A percentile compares a stretch with the other conserved stretches of the same genome.
phyloP scores from a whole-genome alignment of 2,797 vertebrate species.

The Coreius guichenoti region DNA sequence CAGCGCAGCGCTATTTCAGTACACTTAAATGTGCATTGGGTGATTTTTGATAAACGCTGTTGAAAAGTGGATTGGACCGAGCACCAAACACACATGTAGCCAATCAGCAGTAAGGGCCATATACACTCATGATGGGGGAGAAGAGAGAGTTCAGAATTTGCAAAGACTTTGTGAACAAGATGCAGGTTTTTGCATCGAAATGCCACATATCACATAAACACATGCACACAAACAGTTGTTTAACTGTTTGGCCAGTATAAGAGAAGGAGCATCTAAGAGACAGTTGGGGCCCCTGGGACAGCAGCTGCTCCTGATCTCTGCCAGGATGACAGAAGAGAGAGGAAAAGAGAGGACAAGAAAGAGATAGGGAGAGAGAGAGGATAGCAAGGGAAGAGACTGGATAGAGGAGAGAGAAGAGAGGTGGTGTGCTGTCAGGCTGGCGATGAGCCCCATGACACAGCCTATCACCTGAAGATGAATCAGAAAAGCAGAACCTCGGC shows the following conservation, averaged over 20 bases:
- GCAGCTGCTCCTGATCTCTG: slow-evolving; percentile 55
- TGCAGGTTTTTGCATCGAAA: neutral
- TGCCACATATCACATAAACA: neutral
- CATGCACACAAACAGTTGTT: slow-evolving; percentile 20
- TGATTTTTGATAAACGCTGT: too few species aligned
- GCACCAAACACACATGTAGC: too few species aligned
- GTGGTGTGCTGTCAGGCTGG: slow-evolving; percentile 65
- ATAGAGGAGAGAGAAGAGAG: slow-evolving; percentile 56
- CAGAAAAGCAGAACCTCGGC: slow-evolving; percentile 63
- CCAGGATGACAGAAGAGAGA: slow-evolving; percentile 53
- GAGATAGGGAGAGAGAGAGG: slow-evolving; percentile 37
- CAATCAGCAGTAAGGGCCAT: too few species aligned
- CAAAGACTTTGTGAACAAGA: neutral
- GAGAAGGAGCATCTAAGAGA: slow-evolving; percentile 30
- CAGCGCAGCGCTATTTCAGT: neutral
- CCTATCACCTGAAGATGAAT: slow-evolving; percentile 78
- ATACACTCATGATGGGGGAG: too few species aligned
- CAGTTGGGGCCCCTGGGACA: slow-evolving; percentile 46
- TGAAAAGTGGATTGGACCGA: too few species aligned
- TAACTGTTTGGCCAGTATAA: slow-evolving; percentile 27
- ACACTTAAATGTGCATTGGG: too few species aligned
- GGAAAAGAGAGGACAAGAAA: slow-evolving; percentile 50
- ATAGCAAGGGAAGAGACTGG: slow-evolving; percentile 48
- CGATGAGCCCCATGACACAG: slow-evolving; percentile 68
- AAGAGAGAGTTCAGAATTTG: too few species aligned